These are phyloP conservation scores for Drosophila hamatofila DNA, from an alignment of 2,888 invertebrate species.

Conservation along the genomic window DNA sequence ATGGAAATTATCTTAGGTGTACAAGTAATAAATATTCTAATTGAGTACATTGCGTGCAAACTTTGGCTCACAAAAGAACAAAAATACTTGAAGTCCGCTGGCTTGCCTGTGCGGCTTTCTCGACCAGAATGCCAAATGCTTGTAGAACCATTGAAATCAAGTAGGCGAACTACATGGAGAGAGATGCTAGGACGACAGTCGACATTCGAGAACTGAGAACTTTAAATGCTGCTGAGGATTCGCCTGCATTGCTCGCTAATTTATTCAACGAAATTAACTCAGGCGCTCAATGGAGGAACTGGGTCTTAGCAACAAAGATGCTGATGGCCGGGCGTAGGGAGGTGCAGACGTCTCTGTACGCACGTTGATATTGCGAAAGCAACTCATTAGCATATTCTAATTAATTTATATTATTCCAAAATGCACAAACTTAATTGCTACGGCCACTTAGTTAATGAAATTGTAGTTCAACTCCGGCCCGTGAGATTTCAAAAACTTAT, in stretches of 20 bases:
- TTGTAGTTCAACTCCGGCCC: slow-evolving; percentile 59
- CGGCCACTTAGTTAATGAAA: slow-evolving; percentile 79
- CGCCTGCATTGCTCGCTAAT: slow-evolving; percentile 68
- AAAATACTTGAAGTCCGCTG: slow-evolving; percentile 44
- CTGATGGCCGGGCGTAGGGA: neutral
- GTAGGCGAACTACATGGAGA: slow-evolving; percentile 6
- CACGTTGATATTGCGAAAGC: slow-evolving; percentile 50
- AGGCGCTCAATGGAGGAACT: slow-evolving; percentile 43
- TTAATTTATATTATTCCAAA: slow-evolving; percentile 80
- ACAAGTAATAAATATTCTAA: slow-evolving; percentile 55
- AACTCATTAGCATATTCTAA: slow-evolving; percentile 79
- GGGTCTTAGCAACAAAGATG: slow-evolving; percentile 21
- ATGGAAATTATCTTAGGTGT: slow-evolving; percentile 40
- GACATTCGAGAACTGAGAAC: slow-evolving; percentile 31
- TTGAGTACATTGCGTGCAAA: slow-evolving; percentile 41
- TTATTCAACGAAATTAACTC: slow-evolving; percentile 77
- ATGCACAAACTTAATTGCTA: slow-evolving; percentile 78
- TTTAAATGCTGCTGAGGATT: slow-evolving; percentile 53
- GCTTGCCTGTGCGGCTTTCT: slow-evolving; percentile 19
- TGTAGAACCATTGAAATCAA: slow-evolving; percentile 36
- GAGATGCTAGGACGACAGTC: slow-evolving; percentile 29
- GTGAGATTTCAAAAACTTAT: slow-evolving; percentile 41
- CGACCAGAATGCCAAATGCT: slow-evolving; percentile 25
- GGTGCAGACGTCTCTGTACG: slow-evolving; percentile 11
- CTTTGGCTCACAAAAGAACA: slow-evolving; percentile 8